Base-by-base conservation (phyloP, 1,140 invertebrate genomes). In the Diplogasteroides magnus region DNA sequence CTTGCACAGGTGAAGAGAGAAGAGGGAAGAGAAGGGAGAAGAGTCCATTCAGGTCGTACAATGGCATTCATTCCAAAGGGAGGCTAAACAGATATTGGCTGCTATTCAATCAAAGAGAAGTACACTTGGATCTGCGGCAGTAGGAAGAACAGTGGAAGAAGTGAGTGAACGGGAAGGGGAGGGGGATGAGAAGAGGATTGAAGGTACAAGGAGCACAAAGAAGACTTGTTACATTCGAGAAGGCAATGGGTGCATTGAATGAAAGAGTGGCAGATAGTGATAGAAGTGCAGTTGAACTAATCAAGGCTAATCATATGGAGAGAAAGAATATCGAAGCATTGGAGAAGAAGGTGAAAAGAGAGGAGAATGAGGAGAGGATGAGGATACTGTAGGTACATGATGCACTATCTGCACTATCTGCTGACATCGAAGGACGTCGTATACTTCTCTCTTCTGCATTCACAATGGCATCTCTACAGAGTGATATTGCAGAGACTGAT, bases 1-100 rank as follows among this genome's bases (percentile, higher is more conserved):
- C 85, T 98, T 27, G 92, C 96, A 83, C 37, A 48, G 37, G 37
- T 48, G 19, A 11, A 19, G 37, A 6, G 37, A 48, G 37, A 48
- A 11, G 19, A 11, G 6, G 19, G 37, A 19, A 19, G 19, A 48
- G 6, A 19, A 11, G 37, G 6, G 37, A 48, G 19, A 48, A 48
- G 6, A 48, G 19, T 48, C 6, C 6, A 11, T 48, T 6, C 94
- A 98, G 83, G 86, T 96, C 59, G 93, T 94, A 71, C 93, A 97
- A 83, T 85, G 94, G 65, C 93, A 97, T 81, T 91, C 92, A 80
- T 97, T 98, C 88, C 84, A 96, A 59, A 87, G 94, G 31, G 95
- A 98, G 85, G 92, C 92, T 15, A 93, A 94, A 81, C 91, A 94
- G 83, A 87, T 97, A 27, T 91, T 97, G 77, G 90, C 91, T 74